A percentile compares a stretch with the other conserved stretches of the same genome.
Evolutionary conservation across 2,797 vertebrate species (phyloP).

Genomic region (Pangasius djambal): DNA sequence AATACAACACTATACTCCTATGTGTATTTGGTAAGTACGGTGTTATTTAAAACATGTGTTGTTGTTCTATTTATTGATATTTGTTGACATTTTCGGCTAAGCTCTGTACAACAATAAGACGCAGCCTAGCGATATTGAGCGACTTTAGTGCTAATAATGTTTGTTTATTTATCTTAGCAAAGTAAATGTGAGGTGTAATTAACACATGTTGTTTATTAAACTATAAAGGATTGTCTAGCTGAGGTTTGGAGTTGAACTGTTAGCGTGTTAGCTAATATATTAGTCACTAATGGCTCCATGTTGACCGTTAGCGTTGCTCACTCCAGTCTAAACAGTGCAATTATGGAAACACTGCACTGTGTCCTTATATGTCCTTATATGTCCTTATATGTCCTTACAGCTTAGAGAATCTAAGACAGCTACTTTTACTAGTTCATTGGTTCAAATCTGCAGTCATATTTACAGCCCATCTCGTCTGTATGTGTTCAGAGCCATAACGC

Average conservation of each 20-base stretch:
- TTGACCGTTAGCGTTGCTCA: constrained; percentile 16
- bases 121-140: neutral
- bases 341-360: neutral
- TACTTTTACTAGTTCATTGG: neutral
- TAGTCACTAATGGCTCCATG: neutral
- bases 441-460: neutral
- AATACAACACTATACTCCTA: neutral
- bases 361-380: neutral
- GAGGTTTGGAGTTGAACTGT: neutral
- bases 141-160: neutral
- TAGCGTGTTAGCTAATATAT: neutral
- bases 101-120: neutral
- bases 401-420: neutral
- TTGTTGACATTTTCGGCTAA: neutral
- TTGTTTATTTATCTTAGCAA: neutral
- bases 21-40: constrained; percentile 45
- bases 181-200: neutral
- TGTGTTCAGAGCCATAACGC: neutral
- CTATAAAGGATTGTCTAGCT: neutral
- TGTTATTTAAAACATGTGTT: neutral
- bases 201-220: neutral
- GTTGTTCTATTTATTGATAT: neutral
- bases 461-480: neutral
- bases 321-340: neutral
- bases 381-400: neutral